A percentile compares a stretch with the other conserved stretches of the same genome.
phyloP scores from a whole-genome alignment of 2,113 vertebrate species.

The Thinocorus orbignyianus region DNA sequence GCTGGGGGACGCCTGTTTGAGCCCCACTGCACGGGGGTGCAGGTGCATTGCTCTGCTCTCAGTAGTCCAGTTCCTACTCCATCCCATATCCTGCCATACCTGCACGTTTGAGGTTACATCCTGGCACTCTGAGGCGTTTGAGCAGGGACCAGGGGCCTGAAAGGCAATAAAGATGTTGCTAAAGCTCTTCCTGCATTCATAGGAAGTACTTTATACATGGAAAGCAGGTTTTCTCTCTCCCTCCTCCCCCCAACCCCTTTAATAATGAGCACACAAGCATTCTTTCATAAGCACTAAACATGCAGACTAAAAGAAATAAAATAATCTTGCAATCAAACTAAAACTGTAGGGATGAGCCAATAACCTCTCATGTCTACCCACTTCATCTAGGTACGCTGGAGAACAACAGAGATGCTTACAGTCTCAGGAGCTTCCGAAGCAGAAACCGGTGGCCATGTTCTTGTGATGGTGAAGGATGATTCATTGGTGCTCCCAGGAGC shows the following conservation, averaged over 20 bases:
- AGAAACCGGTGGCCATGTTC: background rate
- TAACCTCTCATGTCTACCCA: background rate
- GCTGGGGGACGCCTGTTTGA: background rate
- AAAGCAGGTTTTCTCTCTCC: background rate
- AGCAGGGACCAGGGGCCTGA: background rate
- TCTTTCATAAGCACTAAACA: background rate
- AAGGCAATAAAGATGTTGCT: background rate
- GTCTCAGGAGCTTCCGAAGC: background rate
- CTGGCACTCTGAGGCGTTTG: background rate
- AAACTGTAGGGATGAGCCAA: background rate
- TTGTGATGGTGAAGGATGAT: background rate
- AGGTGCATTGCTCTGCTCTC: background rate
- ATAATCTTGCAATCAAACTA: background rate
- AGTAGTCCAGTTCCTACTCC: background rate
- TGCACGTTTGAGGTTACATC: background rate
- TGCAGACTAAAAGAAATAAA: background rate
- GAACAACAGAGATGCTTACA: conserved; percentile 26
- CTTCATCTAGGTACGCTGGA: background rate
- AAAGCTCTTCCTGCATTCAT: background rate
- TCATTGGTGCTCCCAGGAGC: background rate
- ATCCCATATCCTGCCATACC: background rate
- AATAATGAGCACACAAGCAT: background rate
- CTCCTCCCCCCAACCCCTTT: background rate
- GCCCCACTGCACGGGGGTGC: fast-evolving
- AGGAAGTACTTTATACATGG: background rate